Conservation (phyloP, 1,140 invertebrate genomes). For the Drosophila ercepeae region DNA sequence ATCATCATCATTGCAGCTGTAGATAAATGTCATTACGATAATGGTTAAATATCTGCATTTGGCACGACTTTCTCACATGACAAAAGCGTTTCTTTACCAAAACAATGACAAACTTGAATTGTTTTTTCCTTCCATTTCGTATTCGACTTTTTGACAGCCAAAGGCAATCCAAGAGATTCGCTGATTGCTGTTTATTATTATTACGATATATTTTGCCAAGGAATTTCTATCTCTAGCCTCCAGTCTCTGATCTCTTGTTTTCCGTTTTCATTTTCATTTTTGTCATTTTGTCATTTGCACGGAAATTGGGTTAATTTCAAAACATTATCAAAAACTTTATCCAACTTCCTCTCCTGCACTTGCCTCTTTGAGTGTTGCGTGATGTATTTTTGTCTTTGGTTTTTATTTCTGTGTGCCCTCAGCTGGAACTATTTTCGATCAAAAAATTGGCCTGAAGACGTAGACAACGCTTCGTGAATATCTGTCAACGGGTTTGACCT, state of each 20-base stretch:
- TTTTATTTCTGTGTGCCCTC: conserved; percentile 25
- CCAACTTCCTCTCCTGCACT: conserved; percentile 29
- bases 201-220: conserved; percentile 47
- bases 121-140: conserved; percentile 24
- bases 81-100: conserved; percentile 33
- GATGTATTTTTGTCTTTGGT: conserved; percentile 5
- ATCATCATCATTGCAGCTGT: background rate
- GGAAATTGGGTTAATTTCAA: conserved; percentile 53
- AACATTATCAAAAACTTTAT: conserved; percentile 34
- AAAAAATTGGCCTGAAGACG: conserved; percentile 15
- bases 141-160: conserved; percentile 22
- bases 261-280: conserved; percentile 44
- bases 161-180: conserved; percentile 53
- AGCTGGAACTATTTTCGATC: conserved; percentile 38
- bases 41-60: conserved; percentile 64
- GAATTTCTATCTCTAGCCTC: conserved; percentile 28
- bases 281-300: conserved; percentile 46
- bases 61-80: conserved; percentile 76
- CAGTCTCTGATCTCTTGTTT: no score
- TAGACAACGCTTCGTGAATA: conserved; percentile 8
- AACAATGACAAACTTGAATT: conserved; percentile 61
- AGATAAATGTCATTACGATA: conserved; percentile 57
- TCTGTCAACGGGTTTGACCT: conserved; percentile 67
- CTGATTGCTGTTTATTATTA: conserved; percentile 75
- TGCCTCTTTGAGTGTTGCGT: conserved; percentile 43